A percentile compares a stretch with the other conserved stretches of the same genome.
Conservation (phyloP, 2,113 vertebrate genomes). For the Rhinolophus ferrumequinum region DNA sequence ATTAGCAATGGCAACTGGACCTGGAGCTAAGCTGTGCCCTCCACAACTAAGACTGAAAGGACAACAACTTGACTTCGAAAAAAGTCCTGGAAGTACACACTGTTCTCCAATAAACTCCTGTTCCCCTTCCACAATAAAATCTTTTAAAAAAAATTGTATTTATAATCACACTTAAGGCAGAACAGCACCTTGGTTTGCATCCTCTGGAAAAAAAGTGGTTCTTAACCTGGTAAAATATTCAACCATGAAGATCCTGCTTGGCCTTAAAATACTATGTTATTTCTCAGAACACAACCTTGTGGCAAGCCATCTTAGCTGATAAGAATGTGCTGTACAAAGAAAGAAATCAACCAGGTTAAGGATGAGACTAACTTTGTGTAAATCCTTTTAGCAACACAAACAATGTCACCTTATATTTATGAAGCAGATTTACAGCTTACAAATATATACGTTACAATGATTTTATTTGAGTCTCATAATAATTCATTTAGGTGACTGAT, state of each 20-base stretch:
- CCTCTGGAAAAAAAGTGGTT: slow-evolving; percentile 35
- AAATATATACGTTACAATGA: not conserved
- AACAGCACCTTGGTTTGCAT: not conserved
- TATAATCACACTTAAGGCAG: not conserved
- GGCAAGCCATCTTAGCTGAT: not conserved
- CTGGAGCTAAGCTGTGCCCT: no score
- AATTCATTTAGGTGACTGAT: not conserved
- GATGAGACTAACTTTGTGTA: not conserved
- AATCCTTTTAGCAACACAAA: not conserved
- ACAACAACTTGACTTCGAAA: no score
- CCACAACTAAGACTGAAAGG: no score
- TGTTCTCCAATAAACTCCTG: no score
- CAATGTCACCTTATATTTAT: not conserved
- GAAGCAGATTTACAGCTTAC: not conserved
- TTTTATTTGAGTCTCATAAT: slow-evolving; percentile 1
- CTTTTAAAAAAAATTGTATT: not conserved
- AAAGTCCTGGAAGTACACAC: no score
- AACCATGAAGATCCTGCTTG: not conserved
- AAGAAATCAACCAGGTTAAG: not conserved
- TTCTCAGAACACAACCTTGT: slow-evolving; percentile 1
- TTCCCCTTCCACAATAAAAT: no score
- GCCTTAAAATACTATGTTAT: not conserved
- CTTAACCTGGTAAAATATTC: not conserved
- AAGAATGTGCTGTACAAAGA: not conserved
- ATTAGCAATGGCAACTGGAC: no score